Percentiles rank a stretch among this genome's conserved stretches.
phyloP scores from a whole-genome alignment of 2,113 vertebrate species.

The Tupaia tana region DNA sequence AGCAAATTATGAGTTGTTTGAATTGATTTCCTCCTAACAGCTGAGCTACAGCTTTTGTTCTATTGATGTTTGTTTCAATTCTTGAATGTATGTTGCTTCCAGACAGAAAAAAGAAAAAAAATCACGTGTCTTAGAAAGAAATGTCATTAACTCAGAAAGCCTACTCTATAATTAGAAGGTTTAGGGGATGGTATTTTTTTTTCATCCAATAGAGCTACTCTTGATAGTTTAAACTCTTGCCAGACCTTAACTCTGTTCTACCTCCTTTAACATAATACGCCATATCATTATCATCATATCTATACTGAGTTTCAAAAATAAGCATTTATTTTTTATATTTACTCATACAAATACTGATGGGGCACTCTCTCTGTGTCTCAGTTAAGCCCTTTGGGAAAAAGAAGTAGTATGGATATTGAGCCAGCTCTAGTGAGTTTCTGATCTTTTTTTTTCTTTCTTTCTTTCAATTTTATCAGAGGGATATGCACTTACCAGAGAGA shows the following conservation, averaged over 20 bases:
- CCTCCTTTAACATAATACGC: not conserved
- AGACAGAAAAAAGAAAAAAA: constrained; percentile 48
- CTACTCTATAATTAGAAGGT: constrained; percentile 65
- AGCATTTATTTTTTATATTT: constrained; percentile 53
- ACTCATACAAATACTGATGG: constrained; percentile 18
- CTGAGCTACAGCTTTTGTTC: constrained; percentile 78
- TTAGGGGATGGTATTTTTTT: constrained; percentile 26
- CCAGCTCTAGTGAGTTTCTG: not conserved
- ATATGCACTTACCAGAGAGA: too few species aligned
- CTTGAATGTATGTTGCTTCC: constrained; percentile 61
- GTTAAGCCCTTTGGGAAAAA: not conserved
- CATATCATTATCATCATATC: constrained; percentile 1
- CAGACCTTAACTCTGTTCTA: constrained; percentile 56
- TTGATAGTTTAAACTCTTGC: constrained; percentile 40
- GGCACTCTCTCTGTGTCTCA: not conserved
- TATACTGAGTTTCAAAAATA: constrained; percentile 45
- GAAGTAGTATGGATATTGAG: not conserved
- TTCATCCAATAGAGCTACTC: constrained; percentile 16
- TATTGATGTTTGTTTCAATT: constrained; percentile 72
- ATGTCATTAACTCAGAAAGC: constrained; percentile 69
- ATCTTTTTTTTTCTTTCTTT: not conserved
- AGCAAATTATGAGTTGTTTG: constrained; percentile 70
- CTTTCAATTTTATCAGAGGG: too few species aligned
- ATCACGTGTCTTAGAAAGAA: constrained; percentile 60
- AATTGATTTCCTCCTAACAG: constrained; percentile 72